Percentiles rank a stretch among this genome's conserved stretches.
Conservation (phyloP, 2,113 vertebrate genomes). For the Mesitornis unicolor region DNA sequence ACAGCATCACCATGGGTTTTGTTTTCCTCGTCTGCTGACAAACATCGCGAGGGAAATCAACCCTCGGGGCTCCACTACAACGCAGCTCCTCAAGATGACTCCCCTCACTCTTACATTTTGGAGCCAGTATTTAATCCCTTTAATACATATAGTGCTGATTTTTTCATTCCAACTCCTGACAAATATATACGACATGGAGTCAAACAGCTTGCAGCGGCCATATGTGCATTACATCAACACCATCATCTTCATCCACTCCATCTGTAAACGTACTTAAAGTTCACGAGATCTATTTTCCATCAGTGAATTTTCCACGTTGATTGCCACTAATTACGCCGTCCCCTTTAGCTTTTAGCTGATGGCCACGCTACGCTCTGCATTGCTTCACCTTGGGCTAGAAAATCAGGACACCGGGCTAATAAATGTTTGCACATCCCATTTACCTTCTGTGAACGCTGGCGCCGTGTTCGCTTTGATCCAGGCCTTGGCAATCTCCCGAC, state of each 20-base stretch:
- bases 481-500: not conserved
- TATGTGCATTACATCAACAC: slow-evolving; percentile 5
- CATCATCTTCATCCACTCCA: slow-evolving; percentile 16
- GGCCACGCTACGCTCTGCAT: not conserved
- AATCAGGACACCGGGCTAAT: not conserved
- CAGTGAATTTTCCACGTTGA: slow-evolving; percentile 24
- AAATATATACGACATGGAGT: not conserved
- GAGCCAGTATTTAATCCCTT: not conserved
- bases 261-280: slow-evolving; percentile 15
- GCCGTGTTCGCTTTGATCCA: not conserved
- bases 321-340: slow-evolving; percentile 7
- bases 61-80: not conserved
- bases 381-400: not conserved
- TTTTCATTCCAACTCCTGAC: not conserved
- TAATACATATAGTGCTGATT: not conserved
- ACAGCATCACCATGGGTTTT: not conserved
- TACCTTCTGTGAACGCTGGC: not conserved
- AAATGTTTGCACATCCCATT: not conserved
- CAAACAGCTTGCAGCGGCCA: not conserved
- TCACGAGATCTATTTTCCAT: slow-evolving; percentile 1
- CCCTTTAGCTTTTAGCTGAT: not conserved
- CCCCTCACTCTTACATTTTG: not conserved
- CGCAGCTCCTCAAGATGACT: not conserved
- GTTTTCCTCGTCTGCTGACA: not conserved
- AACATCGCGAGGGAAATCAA: no score